phyloP scores from a whole-genome alignment of 2,888 invertebrate genomes.

The Drosophila nr. perissopoda region DNA sequence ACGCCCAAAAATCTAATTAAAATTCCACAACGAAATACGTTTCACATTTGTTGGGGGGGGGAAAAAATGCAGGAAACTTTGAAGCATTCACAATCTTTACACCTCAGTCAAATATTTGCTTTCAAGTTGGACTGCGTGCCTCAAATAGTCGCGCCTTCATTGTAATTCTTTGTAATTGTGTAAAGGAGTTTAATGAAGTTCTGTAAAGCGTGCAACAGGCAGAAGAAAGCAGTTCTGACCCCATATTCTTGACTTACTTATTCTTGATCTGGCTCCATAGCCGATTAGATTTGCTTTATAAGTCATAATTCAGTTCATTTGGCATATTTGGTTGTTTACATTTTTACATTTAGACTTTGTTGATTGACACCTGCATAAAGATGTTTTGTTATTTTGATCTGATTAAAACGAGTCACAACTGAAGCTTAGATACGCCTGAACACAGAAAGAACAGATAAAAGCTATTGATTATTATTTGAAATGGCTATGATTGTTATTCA shows the following conservation, averaged over 20 bases:
- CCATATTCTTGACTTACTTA: not conserved
- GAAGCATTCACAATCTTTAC: not conserved
- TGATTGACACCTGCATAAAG: not conserved
- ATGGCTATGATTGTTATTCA: not conserved
- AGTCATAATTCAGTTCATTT: not conserved
- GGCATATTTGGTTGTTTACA: not conserved
- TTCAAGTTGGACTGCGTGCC: not conserved
- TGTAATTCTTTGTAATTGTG: not conserved
- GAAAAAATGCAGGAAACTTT: not conserved
- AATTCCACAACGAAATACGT: not conserved
- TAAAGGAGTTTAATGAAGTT: not conserved
- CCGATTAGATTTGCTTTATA: not conserved
- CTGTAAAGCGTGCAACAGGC: not conserved
- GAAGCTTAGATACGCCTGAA: not conserved
- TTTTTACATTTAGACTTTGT: not conserved
- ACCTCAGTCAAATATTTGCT: not conserved
- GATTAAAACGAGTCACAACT: not conserved
- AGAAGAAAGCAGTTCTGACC: not conserved
- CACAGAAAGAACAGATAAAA: not conserved
- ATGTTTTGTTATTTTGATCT: not conserved
- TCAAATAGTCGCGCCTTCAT: not conserved
- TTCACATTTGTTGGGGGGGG: not conserved
- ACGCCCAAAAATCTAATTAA: conserved; percentile 1
- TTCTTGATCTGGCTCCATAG: not conserved
- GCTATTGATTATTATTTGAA: not conserved